Base-by-base conservation (phyloP, 2,113 vertebrate species). In the Actenoides lindsayi region DNA sequence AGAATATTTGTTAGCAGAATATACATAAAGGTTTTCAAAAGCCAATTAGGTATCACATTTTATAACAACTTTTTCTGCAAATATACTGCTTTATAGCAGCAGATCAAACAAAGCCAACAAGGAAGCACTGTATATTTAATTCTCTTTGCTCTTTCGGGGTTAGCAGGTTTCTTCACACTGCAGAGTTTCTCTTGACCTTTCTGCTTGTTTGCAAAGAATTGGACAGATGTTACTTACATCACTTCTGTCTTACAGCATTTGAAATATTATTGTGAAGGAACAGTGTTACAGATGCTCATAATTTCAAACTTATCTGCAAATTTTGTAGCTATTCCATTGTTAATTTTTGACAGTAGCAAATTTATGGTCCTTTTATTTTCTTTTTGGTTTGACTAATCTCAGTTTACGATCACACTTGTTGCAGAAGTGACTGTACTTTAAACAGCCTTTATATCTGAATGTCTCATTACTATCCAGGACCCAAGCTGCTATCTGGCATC, bases 271-370 rank as follows among this genome's bases (percentile, higher is more conserved):
- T 94, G 85, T 77, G 44, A 70, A 93, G 54, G 33, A 94, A 68
- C 11, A 62, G 39, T 39, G 9, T 57, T 96, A 82, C 17, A 60
- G 89, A 94, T 41, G 46, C 14, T 91, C 17, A 60, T 27, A 2
- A 42, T 14, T 13, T 91, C 94, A 39, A 80, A 90, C 11, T 87
- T 90, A 59, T 24, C 67, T 93, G 71, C 68, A 87, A 76, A 89
- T 68, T 14, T 82, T 25, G 90, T 30, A 75, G 41, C 42, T 94
- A 80, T 89, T 93, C 62, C 89, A 70, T 31, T 88, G 94, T 90
- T 79, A 87, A 20, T 87, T 77, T 97, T 69, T 93, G 53, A 87
- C 65, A 93, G 78, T 69, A 94, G 44, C 8, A 91, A 78, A 93
- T 83, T 83, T 78, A 82, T 74, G 54, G 10, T 83, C 0, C 28